phyloP scores from a whole-genome alignment of 2,113 vertebrate species.

The Acanthochromis polyacanthus region DNA sequence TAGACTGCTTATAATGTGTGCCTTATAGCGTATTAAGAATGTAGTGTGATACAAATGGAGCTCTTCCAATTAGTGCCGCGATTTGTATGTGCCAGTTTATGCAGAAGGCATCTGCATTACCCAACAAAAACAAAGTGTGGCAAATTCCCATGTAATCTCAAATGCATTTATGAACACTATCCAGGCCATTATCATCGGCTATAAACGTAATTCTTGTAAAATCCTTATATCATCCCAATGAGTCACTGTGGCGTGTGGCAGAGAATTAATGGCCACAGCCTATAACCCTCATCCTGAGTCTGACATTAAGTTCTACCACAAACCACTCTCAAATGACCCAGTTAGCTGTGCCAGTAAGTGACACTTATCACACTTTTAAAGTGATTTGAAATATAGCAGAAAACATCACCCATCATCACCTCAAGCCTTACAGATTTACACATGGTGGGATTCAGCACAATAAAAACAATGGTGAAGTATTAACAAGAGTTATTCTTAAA shows the following conservation, averaged over 20 bases:
- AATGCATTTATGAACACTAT: slow-evolving; percentile 4
- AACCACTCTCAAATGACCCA: neutral
- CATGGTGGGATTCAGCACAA: neutral
- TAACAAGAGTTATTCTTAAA: too few species aligned
- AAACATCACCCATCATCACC: neutral
- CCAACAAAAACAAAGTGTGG: neutral
- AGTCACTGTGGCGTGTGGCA: slow-evolving; percentile 13
- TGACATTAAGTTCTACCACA: slow-evolving; percentile 13
- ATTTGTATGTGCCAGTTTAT: neutral
- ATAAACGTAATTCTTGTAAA: neutral
- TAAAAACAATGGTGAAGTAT: too few species aligned
- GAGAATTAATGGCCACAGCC: slow-evolving; percentile 11
- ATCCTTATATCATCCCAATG: slow-evolving; percentile 11
- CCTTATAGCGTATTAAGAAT: neutral
- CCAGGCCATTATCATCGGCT: neutral
- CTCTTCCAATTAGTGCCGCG: neutral
- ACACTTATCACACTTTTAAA: neutral
- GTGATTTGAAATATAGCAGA: too few species aligned
- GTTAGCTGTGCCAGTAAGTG: slow-evolving; percentile 14
- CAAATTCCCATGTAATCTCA: too few species aligned
- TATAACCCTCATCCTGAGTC: neutral
- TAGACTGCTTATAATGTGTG: too few species aligned
- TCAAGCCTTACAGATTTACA: neutral
- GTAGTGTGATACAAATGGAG: neutral
- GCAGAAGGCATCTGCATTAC: neutral